A percentile compares a stretch with the other conserved stretches of the same genome.
phyloP scores from a whole-genome alignment of 2,888 invertebrate species.

The Orchesellides sinensis region DNA sequence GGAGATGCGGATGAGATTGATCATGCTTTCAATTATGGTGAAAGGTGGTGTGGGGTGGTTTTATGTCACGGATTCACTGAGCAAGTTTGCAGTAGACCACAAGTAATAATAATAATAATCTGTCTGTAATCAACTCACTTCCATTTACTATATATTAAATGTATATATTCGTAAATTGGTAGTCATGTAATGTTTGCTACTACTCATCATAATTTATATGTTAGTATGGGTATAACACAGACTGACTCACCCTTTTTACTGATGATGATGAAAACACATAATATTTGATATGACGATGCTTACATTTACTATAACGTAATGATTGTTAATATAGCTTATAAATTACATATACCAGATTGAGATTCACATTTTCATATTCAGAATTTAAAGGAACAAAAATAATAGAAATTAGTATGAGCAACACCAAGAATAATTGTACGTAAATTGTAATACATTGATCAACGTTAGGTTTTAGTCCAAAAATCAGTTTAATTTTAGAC shows the following conservation, averaged over 20 bases:
- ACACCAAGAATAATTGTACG: background rate
- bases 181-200: no score
- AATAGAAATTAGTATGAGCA: background rate
- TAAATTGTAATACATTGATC: background rate
- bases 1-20: background rate
- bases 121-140: no score
- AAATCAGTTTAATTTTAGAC: no score
- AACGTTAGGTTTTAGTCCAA: no score
- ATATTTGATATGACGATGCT: background rate
- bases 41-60: background rate
- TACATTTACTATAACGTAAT: no score
- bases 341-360: slow-evolving; percentile 20
- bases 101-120: no score
- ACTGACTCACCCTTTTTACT: slow-evolving; percentile 60
- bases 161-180: no score
- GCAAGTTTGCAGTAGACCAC: no score
- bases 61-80: no score
- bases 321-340: background rate
- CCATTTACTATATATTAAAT: no score
- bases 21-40: slow-evolving; percentile 15
- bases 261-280: slow-evolving; percentile 5
- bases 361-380: slow-evolving; percentile 38
- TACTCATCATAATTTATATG: no score
- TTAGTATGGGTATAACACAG: slow-evolving; percentile 61
- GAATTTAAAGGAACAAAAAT: background rate